Percentiles rank a stretch among this genome's conserved stretches.
Conservation (phyloP, 2,797 vertebrate genomes). For the Diglossa cyanea region DNA sequence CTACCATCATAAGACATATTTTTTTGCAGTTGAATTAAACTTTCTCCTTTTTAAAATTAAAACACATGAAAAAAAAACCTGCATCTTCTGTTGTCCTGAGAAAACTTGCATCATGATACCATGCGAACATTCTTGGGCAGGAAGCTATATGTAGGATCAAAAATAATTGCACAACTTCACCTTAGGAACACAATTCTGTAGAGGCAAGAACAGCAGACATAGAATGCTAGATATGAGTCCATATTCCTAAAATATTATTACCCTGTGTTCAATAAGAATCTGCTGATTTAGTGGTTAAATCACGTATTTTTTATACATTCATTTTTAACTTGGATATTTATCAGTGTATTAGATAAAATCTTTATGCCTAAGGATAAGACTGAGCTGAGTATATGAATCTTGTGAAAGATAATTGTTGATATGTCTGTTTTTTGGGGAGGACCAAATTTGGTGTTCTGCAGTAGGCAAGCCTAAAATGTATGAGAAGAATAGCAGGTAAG, state of each 20-base stretch:
- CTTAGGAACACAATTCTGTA: not conserved
- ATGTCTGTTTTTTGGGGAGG: not conserved
- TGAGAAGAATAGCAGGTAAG: not conserved
- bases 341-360: not conserved
- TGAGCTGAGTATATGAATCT: not conserved
- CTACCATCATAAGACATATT: not conserved
- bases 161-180: not conserved
- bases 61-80: rapidly evolving
- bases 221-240: not conserved
- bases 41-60: not conserved
- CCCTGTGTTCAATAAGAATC: not conserved
- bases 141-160: not conserved
- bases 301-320: not conserved
- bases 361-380: not conserved
- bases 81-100: not conserved
- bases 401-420: not conserved
- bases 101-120: not conserved
- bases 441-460: not conserved
- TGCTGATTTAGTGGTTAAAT: not conserved
- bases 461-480: not conserved
- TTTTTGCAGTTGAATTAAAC: not conserved
- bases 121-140: not conserved
- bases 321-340: not conserved
- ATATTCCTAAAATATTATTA: not conserved
- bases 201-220: not conserved